These are phyloP conservation scores for Apoda limacodes DNA, from an alignment of 2,888 invertebrate species.

Conservation along the genomic window DNA sequence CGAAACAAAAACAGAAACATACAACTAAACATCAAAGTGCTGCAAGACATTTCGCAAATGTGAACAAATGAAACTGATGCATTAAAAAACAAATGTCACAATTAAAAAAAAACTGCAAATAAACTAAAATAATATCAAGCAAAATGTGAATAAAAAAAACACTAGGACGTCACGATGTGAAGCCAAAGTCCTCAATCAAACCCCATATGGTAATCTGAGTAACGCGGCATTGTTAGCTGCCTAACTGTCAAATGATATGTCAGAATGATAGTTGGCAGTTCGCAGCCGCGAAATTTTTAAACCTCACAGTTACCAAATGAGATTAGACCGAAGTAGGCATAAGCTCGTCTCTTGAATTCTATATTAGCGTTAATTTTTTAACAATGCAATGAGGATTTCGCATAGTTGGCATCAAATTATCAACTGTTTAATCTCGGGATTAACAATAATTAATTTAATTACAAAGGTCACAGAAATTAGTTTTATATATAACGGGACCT, in stretches of 20 bases:
- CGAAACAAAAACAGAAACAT: constrained; percentile 29
- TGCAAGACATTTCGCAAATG: constrained; percentile 42
- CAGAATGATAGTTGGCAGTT: constrained; percentile 25
- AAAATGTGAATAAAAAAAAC: constrained; percentile 36
- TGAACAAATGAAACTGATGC: constrained; percentile 26
- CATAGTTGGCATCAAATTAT: no score
- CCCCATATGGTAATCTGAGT: constrained; percentile 91
- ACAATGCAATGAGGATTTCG: no score
- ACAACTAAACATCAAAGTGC: constrained; percentile 39
- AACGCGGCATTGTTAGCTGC: constrained; percentile 33
- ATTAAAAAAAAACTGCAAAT: constrained; percentile 9
- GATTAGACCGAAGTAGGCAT: constrained; percentile 83
- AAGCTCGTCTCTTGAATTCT: constrained; percentile 46
- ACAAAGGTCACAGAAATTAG: no score
- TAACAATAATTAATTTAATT: no score
- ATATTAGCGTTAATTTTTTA: no score
- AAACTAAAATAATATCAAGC: constrained; percentile 22
- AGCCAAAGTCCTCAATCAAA: constrained; percentile 72
- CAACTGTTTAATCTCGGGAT: no score
- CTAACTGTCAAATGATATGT: constrained; percentile 24
- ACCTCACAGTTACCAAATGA: constrained; percentile 99
- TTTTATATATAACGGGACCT: no score
- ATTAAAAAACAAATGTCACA: constrained; percentile 19
- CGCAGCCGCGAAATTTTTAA: constrained; percentile 39
- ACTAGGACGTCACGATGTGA: constrained; percentile 65